Evolutionary conservation across 23 tunicate species (phyloP).

Genomic region (Ciona savignyi): DNA sequence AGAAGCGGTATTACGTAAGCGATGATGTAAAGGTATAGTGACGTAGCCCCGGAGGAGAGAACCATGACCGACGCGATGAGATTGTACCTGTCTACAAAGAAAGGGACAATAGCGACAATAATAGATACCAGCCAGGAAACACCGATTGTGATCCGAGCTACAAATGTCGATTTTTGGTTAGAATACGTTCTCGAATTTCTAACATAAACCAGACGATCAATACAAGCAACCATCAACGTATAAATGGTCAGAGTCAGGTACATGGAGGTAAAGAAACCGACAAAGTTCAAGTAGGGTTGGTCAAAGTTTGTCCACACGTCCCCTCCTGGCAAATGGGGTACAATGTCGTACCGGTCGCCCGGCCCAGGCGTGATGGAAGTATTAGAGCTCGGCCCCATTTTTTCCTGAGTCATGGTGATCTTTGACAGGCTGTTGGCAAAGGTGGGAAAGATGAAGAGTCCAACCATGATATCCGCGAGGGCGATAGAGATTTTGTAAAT

Average conservation of each 20-base stretch:
- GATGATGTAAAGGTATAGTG: neutral
- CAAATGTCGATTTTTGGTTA: neutral
- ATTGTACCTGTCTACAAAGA: slow-evolving; percentile 7
- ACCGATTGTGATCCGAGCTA: neutral
- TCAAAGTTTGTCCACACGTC: too few species aligned
- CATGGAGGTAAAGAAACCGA: slow-evolving; percentile 5
- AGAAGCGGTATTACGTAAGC: neutral
- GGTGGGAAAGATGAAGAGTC: slow-evolving; percentile 21
- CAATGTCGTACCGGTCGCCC: slow-evolving; percentile 2
- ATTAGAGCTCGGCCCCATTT: too few species aligned
- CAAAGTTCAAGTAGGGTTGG: too few species aligned
- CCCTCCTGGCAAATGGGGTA: slow-evolving; percentile 14
- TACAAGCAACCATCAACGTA: neutral
- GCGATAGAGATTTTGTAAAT: slow-evolving; percentile 32
- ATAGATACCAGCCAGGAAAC: neutral
- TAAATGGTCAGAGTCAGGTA: slow-evolving; percentile 5
- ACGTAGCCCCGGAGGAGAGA: neutral
- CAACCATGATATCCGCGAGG: slow-evolving; percentile 23
- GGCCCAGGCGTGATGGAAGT: neutral
- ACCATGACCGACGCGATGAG: neutral
- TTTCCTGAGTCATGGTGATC: neutral
- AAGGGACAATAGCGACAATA: neutral
- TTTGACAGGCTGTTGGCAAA: slow-evolving; percentile 9
- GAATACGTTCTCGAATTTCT: neutral
- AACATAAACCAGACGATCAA: slow-evolving; percentile 4